A percentile compares a stretch with the other conserved stretches of the same genome.
Conservation (phyloP, 2,888 invertebrate species). For the Sialis lutaria region DNA sequence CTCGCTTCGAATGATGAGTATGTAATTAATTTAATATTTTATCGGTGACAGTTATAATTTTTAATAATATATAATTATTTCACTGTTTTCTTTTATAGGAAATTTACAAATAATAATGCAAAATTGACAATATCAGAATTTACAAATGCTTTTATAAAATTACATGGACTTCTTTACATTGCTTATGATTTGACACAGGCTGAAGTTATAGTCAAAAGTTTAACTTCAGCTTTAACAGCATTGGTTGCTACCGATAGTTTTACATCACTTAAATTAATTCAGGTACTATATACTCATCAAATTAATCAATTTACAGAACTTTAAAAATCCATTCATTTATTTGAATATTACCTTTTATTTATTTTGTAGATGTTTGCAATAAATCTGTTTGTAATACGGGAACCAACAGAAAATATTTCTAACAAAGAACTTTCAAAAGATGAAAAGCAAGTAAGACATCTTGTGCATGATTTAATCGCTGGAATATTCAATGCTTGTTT, state of each 20-base stretch:
- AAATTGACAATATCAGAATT: conserved; percentile 41
- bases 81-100: conserved; percentile 16
- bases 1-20: conserved; percentile 31
- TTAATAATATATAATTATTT: background rate
- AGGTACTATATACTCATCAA: conserved; percentile 23
- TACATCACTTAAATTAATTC: conserved; percentile 53
- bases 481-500: conserved; percentile 48
- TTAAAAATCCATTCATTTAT: background rate
- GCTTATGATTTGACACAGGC: conserved; percentile 40
- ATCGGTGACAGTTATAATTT: background rate
- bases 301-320: background rate
- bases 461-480: conserved; percentile 43
- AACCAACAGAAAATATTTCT: conserved; percentile 28
- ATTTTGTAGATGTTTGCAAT: conserved; percentile 50
- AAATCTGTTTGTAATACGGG: conserved; percentile 52
- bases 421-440: conserved; percentile 32
- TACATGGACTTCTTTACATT: conserved; percentile 38
- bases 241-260: conserved; percentile 65
- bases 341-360: background rate
- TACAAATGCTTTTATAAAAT: conserved; percentile 38
- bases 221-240: conserved; percentile 54
- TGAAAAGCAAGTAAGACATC: conserved; percentile 37
- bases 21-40: conserved; percentile 10
- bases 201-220: conserved; percentile 37
- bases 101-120: conserved; percentile 30